Conservation (phyloP, 35 echinoderm and acorn worm genomes). For the Ophiothrix spiculata region DNA sequence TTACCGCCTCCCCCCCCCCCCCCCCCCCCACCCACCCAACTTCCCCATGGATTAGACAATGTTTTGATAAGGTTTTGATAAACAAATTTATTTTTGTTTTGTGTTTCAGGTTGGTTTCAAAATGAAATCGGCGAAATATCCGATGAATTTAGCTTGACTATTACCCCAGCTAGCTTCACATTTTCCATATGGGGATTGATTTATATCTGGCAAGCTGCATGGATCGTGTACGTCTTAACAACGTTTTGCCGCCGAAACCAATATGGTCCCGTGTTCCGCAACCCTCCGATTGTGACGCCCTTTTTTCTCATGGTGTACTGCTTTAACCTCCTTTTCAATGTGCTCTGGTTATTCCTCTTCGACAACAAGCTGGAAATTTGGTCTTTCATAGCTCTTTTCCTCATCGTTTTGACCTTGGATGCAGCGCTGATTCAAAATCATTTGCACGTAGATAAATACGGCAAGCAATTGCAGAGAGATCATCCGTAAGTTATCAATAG, state of each 20-base stretch:
- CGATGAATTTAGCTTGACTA: background rate
- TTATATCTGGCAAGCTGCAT: background rate
- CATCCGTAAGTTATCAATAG: background rate
- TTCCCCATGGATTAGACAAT: too few relatives aligned
- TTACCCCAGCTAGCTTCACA: background rate
- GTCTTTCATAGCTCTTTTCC: background rate
- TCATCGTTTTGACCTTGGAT: too few relatives aligned
- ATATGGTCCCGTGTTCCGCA: background rate
- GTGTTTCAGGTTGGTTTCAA: background rate
- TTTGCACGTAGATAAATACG: background rate
- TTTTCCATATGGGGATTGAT: background rate
- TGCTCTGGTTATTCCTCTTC: background rate
- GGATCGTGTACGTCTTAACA: background rate
- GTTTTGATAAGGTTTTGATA: too few relatives aligned
- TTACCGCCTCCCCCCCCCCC: too few relatives aligned
- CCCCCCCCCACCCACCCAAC: too few relatives aligned
- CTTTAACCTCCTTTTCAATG: background rate
- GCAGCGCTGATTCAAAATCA: too few relatives aligned
- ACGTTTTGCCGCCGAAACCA: background rate
- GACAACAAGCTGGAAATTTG: background rate
- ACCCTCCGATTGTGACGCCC: background rate
- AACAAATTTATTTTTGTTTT: background rate
- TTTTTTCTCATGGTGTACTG: background rate
- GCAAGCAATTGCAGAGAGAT: background rate
- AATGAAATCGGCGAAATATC: background rate